These are phyloP conservation scores for Pteronura brasiliensis DNA, from an alignment of 2,113 vertebrate species.

Conservation along the genomic window DNA sequence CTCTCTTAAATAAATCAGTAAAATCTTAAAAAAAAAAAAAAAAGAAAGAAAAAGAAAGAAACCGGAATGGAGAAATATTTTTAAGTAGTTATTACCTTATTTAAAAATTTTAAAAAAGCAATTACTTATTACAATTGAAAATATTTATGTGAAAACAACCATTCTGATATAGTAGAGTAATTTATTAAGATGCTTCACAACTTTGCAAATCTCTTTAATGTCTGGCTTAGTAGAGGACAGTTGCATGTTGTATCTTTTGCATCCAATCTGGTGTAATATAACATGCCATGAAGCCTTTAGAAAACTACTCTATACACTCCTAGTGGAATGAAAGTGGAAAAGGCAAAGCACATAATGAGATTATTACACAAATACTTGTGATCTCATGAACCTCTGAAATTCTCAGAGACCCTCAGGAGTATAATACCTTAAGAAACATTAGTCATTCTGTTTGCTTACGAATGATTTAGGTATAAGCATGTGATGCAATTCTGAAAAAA, in stretches of 20 bases:
- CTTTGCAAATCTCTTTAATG: background rate
- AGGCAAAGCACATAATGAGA: background rate
- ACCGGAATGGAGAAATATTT: background rate
- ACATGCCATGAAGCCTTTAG: background rate
- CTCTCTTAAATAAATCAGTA: no score
- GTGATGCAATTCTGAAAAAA: background rate
- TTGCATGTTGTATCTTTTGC: background rate
- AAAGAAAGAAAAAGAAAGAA: no score
- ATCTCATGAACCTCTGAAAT: background rate
- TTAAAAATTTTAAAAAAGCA: background rate
- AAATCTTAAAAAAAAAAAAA: no score
- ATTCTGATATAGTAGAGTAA: background rate
- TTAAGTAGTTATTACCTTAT: background rate
- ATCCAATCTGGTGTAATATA: background rate
- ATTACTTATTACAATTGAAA: background rate
- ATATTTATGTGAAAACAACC: background rate
- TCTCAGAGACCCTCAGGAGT: background rate
- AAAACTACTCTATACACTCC: background rate
- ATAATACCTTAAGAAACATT: background rate
- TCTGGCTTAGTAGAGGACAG: background rate
- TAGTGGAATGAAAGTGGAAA: background rate
- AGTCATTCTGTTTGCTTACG: background rate
- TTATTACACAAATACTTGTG: background rate
- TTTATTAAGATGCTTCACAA: background rate
- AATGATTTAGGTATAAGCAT: background rate